Percentiles rank a stretch among this genome's conserved stretches.
Conservation (phyloP, 2,888 invertebrate genomes). For the Endotricha flammealis region DNA sequence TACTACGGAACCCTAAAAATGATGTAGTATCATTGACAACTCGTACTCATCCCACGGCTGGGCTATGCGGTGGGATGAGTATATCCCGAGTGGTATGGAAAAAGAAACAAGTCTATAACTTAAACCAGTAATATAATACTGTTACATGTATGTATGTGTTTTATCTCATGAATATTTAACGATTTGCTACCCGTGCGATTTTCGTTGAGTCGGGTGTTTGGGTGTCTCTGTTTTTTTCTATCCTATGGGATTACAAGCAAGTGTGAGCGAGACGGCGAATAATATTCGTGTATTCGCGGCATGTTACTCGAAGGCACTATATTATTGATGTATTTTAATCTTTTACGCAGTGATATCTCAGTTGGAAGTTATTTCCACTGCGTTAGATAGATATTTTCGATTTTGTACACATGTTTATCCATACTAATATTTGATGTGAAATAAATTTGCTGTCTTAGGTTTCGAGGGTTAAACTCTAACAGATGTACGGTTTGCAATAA, state of each 20-base stretch:
- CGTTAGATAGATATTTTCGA: neutral
- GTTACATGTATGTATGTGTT: conserved; percentile 27
- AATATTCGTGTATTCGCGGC: neutral
- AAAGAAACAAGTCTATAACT: conserved; percentile 10
- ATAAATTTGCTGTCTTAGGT: too few relatives aligned
- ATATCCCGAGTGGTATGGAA: too few relatives aligned
- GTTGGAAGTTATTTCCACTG: neutral
- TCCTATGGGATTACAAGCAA: neutral
- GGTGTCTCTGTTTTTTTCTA: conserved; percentile 24
- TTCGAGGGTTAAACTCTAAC: too few relatives aligned
- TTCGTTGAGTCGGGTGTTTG: conserved; percentile 28
- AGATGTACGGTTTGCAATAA: too few relatives aligned
- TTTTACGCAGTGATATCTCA: neutral
- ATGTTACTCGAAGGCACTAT: neutral
- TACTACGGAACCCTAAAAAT: too few relatives aligned
- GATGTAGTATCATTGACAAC: too few relatives aligned
- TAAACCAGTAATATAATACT: conserved; percentile 6
- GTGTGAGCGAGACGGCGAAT: conserved; percentile 1
- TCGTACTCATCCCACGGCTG: too few relatives aligned
- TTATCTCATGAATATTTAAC: conserved; percentile 58
- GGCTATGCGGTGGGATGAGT: too few relatives aligned
- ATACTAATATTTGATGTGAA: too few relatives aligned
- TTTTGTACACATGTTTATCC: too few relatives aligned
- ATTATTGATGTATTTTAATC: conserved; percentile 1
- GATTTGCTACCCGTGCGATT: conserved; percentile 38